Evolutionary conservation across 2,113 vertebrate species (phyloP), one percentile per base, ranked within the genome.

Genomic region (Myocastor coypus): DNA sequence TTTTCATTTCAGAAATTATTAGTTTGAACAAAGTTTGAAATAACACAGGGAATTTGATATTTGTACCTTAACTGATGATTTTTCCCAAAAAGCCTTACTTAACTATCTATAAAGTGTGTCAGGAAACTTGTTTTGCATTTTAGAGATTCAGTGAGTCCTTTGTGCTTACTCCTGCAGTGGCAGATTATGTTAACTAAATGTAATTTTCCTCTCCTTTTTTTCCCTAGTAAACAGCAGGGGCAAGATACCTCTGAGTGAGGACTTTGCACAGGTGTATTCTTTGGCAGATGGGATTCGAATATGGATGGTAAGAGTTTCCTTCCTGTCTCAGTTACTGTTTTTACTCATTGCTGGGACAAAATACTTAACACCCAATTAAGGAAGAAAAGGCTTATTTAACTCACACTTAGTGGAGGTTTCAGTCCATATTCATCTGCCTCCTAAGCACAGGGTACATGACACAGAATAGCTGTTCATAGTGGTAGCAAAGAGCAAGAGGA

Each of bases 231-330:
- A 98, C 96, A 99, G 99, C 86, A 99, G 98, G 82, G 99, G 99
- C 95, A 99, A 98, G 96, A 97, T 97, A 14, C 96, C 98, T 96
- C 97, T 99, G 84, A 98, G 97, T 85, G 99, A 99, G 73, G 99
- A 99, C 37, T 99, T 99, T 96, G 98, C 99, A 64, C 99, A 99
- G 97, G 99, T 99, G 1, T 99, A 99, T 97, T 96, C 98, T 24
- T 97, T 99, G 96, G 99, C 99, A 37, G 99, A 99, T 98, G 98
- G 99, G 85, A 99, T 99, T 98, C 99, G 99, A 98, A 99, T 99
- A 88, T 99, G 99, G 99, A 99, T 99, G 99, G 99, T 99, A 98
- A 99, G 99, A 97, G 86, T 96, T 30, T 88, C 85, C 80, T 88
- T 95, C 55, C 55, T 57, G 55, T 57, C 16, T 57, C 55, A 57